Evolutionary conservation across 2,888 invertebrate species (phyloP), one percentile per base, ranked within the genome.

Genomic region (Macrophya alboannulata): DNA sequence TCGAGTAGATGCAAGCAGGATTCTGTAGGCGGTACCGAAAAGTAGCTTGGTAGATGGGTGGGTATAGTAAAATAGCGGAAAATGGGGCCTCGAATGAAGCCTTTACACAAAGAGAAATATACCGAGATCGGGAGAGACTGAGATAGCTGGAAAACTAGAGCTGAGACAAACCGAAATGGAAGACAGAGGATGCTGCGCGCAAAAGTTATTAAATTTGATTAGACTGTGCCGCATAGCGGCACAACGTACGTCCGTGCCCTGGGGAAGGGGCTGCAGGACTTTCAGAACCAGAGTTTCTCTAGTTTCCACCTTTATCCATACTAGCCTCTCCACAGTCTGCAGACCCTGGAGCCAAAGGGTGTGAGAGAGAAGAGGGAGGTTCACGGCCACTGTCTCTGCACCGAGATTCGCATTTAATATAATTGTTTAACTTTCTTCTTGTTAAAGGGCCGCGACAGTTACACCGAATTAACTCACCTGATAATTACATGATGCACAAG

Each of bases 161-260:
- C 31, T 55, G 55, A 51, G 55, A 77, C 31, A 77, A 77, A 77
- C 77, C 77, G n/a, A 55, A 77, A 55, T 51, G 77, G 3, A 51
- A 55, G 77, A 77, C 15, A 77, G 48, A 77, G 77, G 51, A 77
- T 55, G 51, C 55, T 31, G 55, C 59, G 81, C 77, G 77, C 77
- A 77, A 92, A 93, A 93, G 92, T 92, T 92, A 92, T 93, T 92
- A 92, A 92, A 93, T 92, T 93, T 92, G 92, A 93, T 93, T 93
- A 92, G 91, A 92, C 89, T 91, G 87, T 87, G 89, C 89, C 89
- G 90, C 90, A 90, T 89, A 90, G 90, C 88, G 88, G 88, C 71
- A 83, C 83, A 83, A 40, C 43, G 77, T 77, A 40, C 43, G 77
- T 77, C 77, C 48, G 77, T 81, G 62, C 81, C 81, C 59, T 65